phyloP scores from a whole-genome alignment of 2,113 vertebrate species.

The Cynoglossus semilaevis region DNA sequence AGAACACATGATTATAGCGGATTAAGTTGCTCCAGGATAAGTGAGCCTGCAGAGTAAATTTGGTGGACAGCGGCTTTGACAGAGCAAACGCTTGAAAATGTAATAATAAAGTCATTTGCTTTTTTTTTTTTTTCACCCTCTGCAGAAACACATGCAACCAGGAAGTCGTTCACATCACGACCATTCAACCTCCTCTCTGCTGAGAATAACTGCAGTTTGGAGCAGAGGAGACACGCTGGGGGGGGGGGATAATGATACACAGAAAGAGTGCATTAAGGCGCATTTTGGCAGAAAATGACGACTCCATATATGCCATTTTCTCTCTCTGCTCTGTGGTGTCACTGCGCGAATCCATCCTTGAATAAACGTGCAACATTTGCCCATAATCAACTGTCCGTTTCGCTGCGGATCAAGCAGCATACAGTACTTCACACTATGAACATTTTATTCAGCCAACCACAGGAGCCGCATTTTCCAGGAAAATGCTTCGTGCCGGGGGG shows the following conservation, averaged over 20 bases:
- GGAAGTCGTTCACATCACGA: too few species aligned
- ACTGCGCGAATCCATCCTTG: not conserved
- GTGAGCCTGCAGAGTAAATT: too few species aligned
- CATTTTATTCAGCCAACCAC: not conserved
- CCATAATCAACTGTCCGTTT: not conserved
- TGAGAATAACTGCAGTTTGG: not conserved
- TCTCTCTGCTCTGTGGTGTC: not conserved
- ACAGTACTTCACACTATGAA: not conserved
- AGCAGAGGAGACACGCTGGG: not conserved
- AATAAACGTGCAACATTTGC: not conserved
- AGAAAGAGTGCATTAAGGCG: not conserved
- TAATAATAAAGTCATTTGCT: too few species aligned
- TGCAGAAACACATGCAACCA: too few species aligned
- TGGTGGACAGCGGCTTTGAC: too few species aligned
- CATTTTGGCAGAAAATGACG: constrained; percentile 1
- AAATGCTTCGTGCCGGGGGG: not conserved
- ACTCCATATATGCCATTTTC: not conserved
- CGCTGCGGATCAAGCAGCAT: not conserved
- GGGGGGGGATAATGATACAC: not conserved
- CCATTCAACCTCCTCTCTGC: not conserved
- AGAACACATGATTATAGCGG: too few species aligned
- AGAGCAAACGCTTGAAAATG: too few species aligned
- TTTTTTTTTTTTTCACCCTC: too few species aligned
- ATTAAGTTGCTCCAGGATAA: too few species aligned
- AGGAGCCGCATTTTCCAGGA: not conserved